Conservation (phyloP, 2,888 invertebrate species). For the Microctonus hyperodae region DNA sequence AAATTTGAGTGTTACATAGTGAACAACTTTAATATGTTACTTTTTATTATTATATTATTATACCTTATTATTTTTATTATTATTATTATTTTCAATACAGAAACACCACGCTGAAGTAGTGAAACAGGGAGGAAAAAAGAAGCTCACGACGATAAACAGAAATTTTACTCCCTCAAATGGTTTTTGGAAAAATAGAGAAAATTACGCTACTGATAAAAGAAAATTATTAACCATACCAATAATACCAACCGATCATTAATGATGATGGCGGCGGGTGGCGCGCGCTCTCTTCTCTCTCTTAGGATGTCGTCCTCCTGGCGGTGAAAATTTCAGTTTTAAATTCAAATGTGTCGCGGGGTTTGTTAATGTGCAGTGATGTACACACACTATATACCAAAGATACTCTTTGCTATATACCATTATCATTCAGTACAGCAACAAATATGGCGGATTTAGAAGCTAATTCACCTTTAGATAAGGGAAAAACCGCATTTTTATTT, state of each 20-base stretch:
- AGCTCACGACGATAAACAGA: not conserved
- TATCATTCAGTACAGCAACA: constrained; percentile 38
- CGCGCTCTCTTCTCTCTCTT: too few species aligned
- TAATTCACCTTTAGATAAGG: constrained; percentile 40
- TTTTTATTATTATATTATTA: constrained; percentile 41
- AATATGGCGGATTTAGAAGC: constrained; percentile 50
- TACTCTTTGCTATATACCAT: too few species aligned
- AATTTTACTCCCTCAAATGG: not conserved
- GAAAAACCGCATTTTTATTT: constrained; percentile 64
- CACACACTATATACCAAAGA: too few species aligned
- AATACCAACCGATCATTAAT: too few species aligned
- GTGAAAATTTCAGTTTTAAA: too few species aligned
- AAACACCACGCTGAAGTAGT: not conserved
- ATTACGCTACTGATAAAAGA: not conserved
- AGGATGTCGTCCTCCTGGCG: too few species aligned
- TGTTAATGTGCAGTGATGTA: not conserved
- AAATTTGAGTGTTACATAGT: constrained; percentile 18
- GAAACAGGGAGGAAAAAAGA: too few species aligned
- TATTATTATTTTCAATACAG: not conserved
- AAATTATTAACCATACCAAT: too few species aligned
- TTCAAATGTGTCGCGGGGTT: not conserved
- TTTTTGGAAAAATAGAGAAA: not conserved
- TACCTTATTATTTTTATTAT: too few species aligned
- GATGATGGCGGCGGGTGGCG: too few species aligned
- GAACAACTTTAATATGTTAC: constrained; percentile 15